Conservation (phyloP, 2,888 invertebrate genomes). For the Polyommatus iphigenia region DNA sequence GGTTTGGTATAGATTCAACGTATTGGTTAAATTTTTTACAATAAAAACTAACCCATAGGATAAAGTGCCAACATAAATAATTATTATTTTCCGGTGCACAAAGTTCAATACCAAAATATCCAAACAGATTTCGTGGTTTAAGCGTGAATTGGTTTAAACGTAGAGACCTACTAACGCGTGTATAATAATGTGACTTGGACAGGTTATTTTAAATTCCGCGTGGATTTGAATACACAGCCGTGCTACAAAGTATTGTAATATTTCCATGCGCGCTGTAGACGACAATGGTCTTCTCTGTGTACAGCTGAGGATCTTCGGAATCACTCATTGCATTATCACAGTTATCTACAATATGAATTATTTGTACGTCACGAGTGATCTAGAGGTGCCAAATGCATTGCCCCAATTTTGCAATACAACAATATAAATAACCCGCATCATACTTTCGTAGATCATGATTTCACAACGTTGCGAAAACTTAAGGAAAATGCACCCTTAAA, state of each 20-base stretch:
- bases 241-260: neutral
- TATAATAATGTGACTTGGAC: too few relatives aligned
- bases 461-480: neutral
- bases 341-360: neutral
- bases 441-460: neutral
- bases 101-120: too few relatives aligned
- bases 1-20: too few relatives aligned
- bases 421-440: constrained; percentile 13
- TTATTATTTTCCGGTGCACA: too few relatives aligned
- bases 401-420: constrained; percentile 17
- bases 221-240: neutral
- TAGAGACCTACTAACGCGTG: too few relatives aligned
- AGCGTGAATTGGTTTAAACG: too few relatives aligned
- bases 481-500: neutral
- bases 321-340: neutral
- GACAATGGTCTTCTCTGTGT: neutral
- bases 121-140: too few relatives aligned
- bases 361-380: neutral
- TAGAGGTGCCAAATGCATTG: constrained; percentile 3
- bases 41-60: too few relatives aligned
- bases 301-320: neutral
- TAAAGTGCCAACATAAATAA: too few relatives aligned
- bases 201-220: too few relatives aligned
- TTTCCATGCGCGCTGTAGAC: neutral
- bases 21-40: too few relatives aligned